Evolutionary conservation across 2,888 invertebrate species (phyloP).

Genomic region (Lycocerus yunnanus): DNA sequence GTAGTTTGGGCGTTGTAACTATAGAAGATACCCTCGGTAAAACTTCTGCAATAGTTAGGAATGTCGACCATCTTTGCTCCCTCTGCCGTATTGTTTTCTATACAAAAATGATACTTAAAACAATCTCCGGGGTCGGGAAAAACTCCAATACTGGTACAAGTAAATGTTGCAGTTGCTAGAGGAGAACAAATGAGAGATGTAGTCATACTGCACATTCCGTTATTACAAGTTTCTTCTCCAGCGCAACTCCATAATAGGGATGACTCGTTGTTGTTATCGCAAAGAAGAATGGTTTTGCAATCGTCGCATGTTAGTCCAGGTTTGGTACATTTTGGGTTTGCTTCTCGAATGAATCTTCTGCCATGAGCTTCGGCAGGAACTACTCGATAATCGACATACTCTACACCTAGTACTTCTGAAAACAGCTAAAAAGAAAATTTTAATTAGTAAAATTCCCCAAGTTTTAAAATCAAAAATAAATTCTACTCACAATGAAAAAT

Average conservation of each 20-base stretch:
- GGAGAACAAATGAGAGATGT: neutral
- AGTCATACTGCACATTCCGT: neutral
- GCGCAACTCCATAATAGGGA: neutral
- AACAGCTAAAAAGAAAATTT: neutral
- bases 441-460: neutral
- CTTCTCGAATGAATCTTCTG: neutral
- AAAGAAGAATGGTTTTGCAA: neutral
- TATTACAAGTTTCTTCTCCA: neutral
- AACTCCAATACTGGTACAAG: neutral
- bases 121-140: slow-evolving; percentile 12
- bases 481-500: neutral
- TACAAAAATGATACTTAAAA: slow-evolving; percentile 5
- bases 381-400: neutral
- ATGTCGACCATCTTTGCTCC: neutral
- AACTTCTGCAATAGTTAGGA: neutral
- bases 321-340: neutral
- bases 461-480: neutral
- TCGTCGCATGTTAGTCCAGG: neutral
- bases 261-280: neutral
- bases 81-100: neutral
- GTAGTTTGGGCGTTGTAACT: neutral
- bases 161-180: neutral
- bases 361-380: neutral
- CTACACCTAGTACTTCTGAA: neutral
- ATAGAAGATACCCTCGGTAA: neutral